A percentile compares a stretch with the other conserved stretches of the same genome.
These are phyloP conservation scores for Malurus melanocephalus DNA, from an alignment of 2,113 vertebrate genomes.

Conservation along the genomic window DNA sequence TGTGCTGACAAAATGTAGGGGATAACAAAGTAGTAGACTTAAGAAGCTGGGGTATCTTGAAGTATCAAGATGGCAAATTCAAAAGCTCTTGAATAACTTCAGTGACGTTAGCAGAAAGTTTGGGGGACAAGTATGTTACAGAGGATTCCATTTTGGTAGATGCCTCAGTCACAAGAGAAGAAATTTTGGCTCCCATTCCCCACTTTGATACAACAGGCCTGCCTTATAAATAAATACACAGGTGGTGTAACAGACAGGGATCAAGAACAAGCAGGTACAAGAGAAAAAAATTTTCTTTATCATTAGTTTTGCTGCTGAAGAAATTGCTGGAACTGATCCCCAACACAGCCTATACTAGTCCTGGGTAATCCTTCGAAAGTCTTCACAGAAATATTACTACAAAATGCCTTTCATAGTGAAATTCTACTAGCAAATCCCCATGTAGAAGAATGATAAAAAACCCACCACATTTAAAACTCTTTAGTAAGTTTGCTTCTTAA, in stretches of 20 bases:
- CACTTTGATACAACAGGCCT: not conserved
- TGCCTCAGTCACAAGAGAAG: not conserved
- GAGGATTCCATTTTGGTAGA: not conserved
- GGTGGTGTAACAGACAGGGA: accelerated
- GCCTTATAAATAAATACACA: not conserved
- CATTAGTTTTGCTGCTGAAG: not conserved
- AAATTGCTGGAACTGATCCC: not conserved
- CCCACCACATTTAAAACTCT: not conserved
- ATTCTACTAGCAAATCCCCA: not conserved
- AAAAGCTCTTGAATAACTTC: not conserved
- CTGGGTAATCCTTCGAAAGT: not conserved
- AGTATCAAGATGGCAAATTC: not conserved
- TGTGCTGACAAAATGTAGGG: not conserved
- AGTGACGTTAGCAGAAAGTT: not conserved
- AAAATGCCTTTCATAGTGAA: not conserved
- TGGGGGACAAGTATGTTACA: not conserved
- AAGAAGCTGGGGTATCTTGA: not conserved
- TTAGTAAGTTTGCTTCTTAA: not conserved
- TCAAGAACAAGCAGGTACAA: not conserved
- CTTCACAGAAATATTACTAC: not conserved
- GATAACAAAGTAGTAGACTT: accelerated
- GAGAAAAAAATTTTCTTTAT: not conserved
- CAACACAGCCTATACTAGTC: not conserved
- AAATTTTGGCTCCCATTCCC: not conserved
- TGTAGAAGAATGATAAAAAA: not conserved